Evolutionary conservation across 2,888 invertebrate genomes (phyloP), one percentile per base, ranked within the genome.

Genomic region (Fragum fragum): DNA sequence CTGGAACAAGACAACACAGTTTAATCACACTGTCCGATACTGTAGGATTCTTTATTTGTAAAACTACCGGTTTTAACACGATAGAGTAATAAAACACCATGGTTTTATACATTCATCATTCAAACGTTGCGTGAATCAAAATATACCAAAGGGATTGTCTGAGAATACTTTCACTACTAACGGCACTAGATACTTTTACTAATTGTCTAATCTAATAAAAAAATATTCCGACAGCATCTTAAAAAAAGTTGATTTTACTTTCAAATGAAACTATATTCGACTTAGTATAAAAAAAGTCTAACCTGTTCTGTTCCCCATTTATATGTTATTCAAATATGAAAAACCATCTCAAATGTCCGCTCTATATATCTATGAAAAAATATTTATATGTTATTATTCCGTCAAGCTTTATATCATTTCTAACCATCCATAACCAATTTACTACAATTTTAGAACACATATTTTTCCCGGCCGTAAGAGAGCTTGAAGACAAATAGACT

Each of bases 371-470:
- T 73, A 84, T 79, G 79, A 76, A 84, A 81, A 66, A 63, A 42
- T 42, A 57, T 42, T n/a, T 66, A 66, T 81, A 59, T 77, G 81
- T 75, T 74, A 79, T 66, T 73, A 74, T 82, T 72, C 85, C 79
- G 85, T 79, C 79, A 79, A 81, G 85, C 81, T 77, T 75, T 79
- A 79, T 69, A 79, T 85, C 81, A 79, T 79, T 79, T 80, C 70
- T 82, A 85, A 73, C 79, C 85, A 82, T 79, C 81, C 85, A 82
- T 85, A 82, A 77, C 79, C 74, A 39, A 81, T 86, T 86, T 74
- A 86, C 76, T 72, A 68, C 85, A 53, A 70, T 82, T 86, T 86
- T 83, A 86, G 85, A 81, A 83, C 85, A 72, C 74, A 77, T 73
- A 81, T 83, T 81, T 82, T 81, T 75, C 79, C 39, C 79, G 79